These are phyloP conservation scores for Myotis findleyi DNA, from an alignment of 2,797 vertebrate genomes.

Conservation along the genomic window DNA sequence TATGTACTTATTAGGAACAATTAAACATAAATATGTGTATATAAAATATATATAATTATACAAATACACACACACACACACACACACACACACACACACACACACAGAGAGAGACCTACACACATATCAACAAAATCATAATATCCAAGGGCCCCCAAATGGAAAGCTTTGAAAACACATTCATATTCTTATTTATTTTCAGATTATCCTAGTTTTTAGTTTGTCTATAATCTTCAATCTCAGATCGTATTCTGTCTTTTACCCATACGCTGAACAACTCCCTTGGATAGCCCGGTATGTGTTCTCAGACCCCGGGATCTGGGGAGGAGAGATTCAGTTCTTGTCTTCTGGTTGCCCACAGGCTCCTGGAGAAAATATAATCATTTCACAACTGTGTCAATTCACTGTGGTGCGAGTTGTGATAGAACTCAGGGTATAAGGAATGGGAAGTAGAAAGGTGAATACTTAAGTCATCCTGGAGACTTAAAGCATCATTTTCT, in stretches of 20 bases:
- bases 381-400: neutral
- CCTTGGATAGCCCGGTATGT: accelerated
- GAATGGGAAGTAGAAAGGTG: neutral
- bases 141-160: neutral
- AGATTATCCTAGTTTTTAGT: neutral
- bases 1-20: neutral
- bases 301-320: neutral
- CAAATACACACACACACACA: neutral
- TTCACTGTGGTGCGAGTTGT: neutral
- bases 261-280: neutral
- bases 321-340: neutral
- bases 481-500: neutral
- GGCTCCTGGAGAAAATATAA: neutral
- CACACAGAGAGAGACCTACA: too few species aligned
- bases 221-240: neutral
- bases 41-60: neutral
- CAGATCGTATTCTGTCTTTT: neutral
- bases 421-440: neutral
- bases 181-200: neutral
- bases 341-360: neutral
- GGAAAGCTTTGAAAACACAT: neutral
- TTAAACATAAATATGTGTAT: neutral
- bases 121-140: neutral
- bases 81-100: too few species aligned
- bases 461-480: neutral